Evolutionary conservation across 1,140 invertebrate genomes (phyloP), one percentile per base, ranked within the genome.

Genomic region (Scaptomyza pallida): DNA sequence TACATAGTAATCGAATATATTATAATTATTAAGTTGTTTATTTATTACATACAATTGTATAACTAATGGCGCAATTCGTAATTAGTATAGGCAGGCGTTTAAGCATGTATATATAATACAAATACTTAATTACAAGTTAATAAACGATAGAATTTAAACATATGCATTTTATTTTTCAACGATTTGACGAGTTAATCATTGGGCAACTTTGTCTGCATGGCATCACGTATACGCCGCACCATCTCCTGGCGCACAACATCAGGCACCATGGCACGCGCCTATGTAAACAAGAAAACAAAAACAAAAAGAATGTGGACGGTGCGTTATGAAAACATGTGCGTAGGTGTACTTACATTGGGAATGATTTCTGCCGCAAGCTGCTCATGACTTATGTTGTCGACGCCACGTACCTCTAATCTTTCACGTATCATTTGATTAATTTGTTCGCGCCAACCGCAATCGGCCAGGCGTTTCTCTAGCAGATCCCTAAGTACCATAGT

Each of bases 391-490:
- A 97, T 92, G 76, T 96, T 95, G 56, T 93, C 30, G 6, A 50
- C 93, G n/a, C 96, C 95, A 35, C 93, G 93, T 92, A 97, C 94
- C 77, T 95, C 94, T 1, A 98, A 94, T 33, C 95, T 93, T 72
- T 97, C 95, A 76, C 97, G 94, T 81, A 96, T 97, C 33, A 96
- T 93, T 70, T 96, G 92, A 91, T 96, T 94, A 0, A 98, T 94
- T 93, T 97, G 94, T 90, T 97, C 96, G 76, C 95, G 93, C 97
- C 97, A 98, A 2, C 97, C 97, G 92, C 96, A 97, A 91, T 98
- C 97, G 21, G 95, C 94, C 16, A 98, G 92, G 48, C 97, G 92
- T 44, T 94, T 93, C 59, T 96, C 93, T 26, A 98, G 91, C 19
- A 97, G 92, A 89, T 97, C 96, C 90, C 96, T 97, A 30, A 98